Conservation (phyloP, 2,113 vertebrate genomes). For the Hydropotes inermis region DNA sequence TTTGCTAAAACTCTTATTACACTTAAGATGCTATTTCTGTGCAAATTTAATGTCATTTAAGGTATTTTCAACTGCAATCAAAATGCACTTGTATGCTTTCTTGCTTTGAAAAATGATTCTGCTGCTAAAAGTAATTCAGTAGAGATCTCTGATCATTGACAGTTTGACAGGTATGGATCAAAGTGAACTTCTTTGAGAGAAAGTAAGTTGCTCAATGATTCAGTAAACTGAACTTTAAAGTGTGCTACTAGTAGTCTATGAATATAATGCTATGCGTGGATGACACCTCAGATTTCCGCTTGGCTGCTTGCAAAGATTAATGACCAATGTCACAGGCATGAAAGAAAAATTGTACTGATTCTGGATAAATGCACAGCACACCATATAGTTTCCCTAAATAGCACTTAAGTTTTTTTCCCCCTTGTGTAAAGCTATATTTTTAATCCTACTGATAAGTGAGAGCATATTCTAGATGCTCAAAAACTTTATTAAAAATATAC, state of each 20-base stretch:
- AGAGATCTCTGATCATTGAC: conserved; percentile 40
- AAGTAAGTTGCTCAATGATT: conserved; percentile 58
- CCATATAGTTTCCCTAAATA: conserved; percentile 69
- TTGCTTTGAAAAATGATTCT: conserved; percentile 48
- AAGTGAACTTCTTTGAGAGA: conserved; percentile 41
- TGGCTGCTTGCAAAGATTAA: conserved; percentile 78
- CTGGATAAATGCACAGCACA: conserved; percentile 63
- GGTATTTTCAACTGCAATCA: neutral
- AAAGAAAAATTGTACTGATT: conserved; percentile 77
- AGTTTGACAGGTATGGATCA: conserved; percentile 43
- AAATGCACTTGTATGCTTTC: neutral
- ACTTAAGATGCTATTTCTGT: neutral
- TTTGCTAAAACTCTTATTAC: neutral
- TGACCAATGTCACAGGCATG: conserved; percentile 61
- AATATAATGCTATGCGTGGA: conserved; percentile 63
- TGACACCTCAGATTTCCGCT: conserved; percentile 74
- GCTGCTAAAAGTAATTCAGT: conserved; percentile 13
- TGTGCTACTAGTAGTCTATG: conserved; percentile 49
- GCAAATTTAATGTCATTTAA: neutral
- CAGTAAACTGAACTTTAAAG: conserved; percentile 64
- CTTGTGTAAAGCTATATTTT: conserved; percentile 63
- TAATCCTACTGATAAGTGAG: conserved; percentile 43
- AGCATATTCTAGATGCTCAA: conserved; percentile 41
- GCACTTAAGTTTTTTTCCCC: conserved; percentile 8
- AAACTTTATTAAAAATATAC: neutral